Evolutionary conservation across 1,140 invertebrate species (phyloP), one percentile per base, ranked within the genome.

Genomic region (Gonioctena quinquepunctata): DNA sequence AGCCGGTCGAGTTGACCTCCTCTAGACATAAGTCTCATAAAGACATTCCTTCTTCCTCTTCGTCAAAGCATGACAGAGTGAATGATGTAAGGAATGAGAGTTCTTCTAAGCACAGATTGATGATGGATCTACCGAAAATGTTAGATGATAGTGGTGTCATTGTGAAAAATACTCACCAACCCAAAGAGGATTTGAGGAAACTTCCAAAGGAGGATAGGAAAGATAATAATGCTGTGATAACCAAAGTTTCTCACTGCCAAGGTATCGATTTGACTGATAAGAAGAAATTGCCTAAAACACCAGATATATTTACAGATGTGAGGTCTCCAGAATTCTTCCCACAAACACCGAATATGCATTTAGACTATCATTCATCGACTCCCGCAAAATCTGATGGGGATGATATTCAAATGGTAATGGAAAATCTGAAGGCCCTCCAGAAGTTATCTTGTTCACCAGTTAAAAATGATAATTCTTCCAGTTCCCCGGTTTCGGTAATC

Each of bases 401-500:
- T 48, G 80, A 82, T 26, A 80, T 82, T 6, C 76, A 77, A 27
- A 79, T 80, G 71, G 77, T 81, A 0, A 80, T 82, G 78, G 81
- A 82, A 63, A 75, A 79, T 69, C 69, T 83, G 18, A 80, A 80
- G 64, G 76, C 73, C 42, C 64, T 82, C 8, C 79, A 82, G 23
- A 78, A 82, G 61, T 65, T 82, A 70, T 77, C 81, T 2, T 77
- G 60, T 42, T 77, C 59, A 65, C 80, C 52, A 18, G 64, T 28
- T 62, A 78, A 75, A 71, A 72, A 21, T 66, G 54, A 62, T 69
- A 68, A 22, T 62, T 57, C 18, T 56, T 62, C 27, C 54, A 78
- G 72, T 71, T 78, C 79, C 2, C 75, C 79, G 1, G 80, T 81
- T 19, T 81, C 80, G 19, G 81, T 82, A 1, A 83, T 83, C 49